Percentiles rank a stretch among this genome's conserved stretches.
phyloP scores from a whole-genome alignment of 2,797 vertebrate species.

The Rhinoraja longicauda region DNA sequence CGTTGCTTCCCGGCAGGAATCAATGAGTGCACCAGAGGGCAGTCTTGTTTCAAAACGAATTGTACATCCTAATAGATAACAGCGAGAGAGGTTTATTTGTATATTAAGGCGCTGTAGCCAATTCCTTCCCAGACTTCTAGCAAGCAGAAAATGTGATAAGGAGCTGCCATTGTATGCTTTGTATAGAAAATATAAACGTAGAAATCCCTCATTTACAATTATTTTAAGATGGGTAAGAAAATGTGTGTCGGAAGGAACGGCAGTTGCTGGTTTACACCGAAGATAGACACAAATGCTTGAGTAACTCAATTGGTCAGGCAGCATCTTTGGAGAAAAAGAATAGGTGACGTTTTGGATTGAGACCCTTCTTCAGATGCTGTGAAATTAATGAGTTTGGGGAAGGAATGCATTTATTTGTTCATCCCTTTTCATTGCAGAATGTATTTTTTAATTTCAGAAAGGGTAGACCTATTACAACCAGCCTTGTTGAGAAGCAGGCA shows the following conservation, averaged over 20 bases:
- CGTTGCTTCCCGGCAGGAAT: neutral
- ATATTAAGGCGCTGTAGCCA: neutral
- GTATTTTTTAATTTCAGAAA: neutral
- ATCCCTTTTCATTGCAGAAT: neutral
- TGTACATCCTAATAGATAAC: neutral
- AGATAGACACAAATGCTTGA: too few relatives aligned
- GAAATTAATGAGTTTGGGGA: too few relatives aligned
- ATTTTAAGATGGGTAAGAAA: neutral
- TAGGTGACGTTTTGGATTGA: too few relatives aligned
- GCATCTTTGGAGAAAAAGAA: too few relatives aligned
- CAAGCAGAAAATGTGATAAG: neutral
- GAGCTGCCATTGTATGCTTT: neutral
- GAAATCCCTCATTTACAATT: neutral
- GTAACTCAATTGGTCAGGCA: too few relatives aligned
- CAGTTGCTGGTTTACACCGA: too few relatives aligned
- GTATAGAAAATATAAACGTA: neutral
- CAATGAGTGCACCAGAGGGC: constrained; percentile 15
- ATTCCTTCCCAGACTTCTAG: neutral
- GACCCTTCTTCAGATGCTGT: too few relatives aligned
- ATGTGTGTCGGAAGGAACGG: too few relatives aligned
- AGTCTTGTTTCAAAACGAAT: constrained; percentile 9
- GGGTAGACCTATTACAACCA: neutral
- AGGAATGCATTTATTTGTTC: neutral
- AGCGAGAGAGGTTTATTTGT: neutral
- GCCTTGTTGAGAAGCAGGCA: neutral